Conservation (phyloP, 2,888 invertebrate genomes). For the Sericinus montela region DNA sequence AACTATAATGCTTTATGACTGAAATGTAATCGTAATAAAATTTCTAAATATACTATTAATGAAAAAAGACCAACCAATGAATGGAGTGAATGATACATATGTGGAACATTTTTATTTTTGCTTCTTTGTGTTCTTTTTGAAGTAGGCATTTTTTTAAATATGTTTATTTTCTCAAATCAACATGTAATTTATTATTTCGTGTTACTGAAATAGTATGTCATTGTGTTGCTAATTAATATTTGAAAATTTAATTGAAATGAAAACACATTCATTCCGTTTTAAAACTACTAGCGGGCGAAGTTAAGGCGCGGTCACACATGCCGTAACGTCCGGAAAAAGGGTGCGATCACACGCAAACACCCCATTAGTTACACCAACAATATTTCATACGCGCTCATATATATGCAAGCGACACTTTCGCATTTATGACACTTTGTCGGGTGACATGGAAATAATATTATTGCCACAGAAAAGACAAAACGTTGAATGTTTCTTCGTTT, state of each 20-base stretch:
- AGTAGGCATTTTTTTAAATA: too few relatives aligned
- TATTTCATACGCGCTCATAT: constrained; percentile 63
- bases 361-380: constrained; percentile 58
- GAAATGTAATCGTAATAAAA: too few relatives aligned
- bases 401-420: constrained; percentile 63
- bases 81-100: too few relatives aligned
- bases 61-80: too few relatives aligned
- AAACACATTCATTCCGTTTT: constrained; percentile 24
- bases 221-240: constrained; percentile 12
- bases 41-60: too few relatives aligned
- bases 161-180: too few relatives aligned
- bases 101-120: too few relatives aligned
- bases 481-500: constrained; percentile 28
- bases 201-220: not conserved
- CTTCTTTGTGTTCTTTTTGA: too few relatives aligned
- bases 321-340: constrained; percentile 38
- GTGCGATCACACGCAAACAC: constrained; percentile 64
- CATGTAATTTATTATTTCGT: too few relatives aligned
- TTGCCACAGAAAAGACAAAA: constrained; percentile 30
- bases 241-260: constrained; percentile 27
- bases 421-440: constrained; percentile 57
- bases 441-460: constrained; percentile 40
- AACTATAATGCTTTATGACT: too few relatives aligned
- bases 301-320: constrained; percentile 44
- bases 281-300: constrained; percentile 26